Evolutionary conservation across 1,140 invertebrate species (phyloP).

Genomic region (Cyrtorhinus lividipennis): DNA sequence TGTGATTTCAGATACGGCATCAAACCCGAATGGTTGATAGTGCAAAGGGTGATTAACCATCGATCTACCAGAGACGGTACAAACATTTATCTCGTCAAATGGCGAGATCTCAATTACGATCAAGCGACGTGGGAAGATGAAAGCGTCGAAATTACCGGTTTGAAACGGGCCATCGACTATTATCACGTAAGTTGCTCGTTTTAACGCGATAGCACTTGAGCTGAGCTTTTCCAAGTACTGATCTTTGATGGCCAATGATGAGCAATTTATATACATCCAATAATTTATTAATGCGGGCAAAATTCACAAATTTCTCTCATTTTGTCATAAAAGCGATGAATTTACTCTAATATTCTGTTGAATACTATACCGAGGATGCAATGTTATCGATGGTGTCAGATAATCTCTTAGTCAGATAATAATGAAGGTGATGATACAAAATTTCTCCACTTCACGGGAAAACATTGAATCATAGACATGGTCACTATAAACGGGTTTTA

Average conservation of each 20-base stretch:
- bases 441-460: background rate
- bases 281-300: too few species aligned
- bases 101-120: constrained; percentile 96
- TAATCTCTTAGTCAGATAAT: background rate
- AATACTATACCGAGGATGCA: too few species aligned
- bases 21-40: constrained; percentile 93
- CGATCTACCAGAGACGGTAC: constrained; percentile 67
- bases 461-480: background rate
- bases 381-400: too few species aligned
- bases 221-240: too few species aligned
- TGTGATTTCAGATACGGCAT: constrained; percentile 64
- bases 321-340: too few species aligned
- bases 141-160: constrained; percentile 68
- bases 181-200: constrained; percentile 63
- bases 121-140: constrained; percentile 96
- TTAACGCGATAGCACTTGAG: too few species aligned
- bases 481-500: background rate
- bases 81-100: constrained; percentile 89
- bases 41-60: constrained; percentile 89
- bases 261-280: too few species aligned
- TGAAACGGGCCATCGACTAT: constrained; percentile 77
- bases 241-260: too few species aligned
- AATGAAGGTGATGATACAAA: constrained; percentile 6
- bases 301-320: too few species aligned
- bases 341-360: too few species aligned